Evolutionary conservation across 2,888 invertebrate species (phyloP), one percentile per base, ranked within the genome.

Genomic region (Muscina levida): DNA sequence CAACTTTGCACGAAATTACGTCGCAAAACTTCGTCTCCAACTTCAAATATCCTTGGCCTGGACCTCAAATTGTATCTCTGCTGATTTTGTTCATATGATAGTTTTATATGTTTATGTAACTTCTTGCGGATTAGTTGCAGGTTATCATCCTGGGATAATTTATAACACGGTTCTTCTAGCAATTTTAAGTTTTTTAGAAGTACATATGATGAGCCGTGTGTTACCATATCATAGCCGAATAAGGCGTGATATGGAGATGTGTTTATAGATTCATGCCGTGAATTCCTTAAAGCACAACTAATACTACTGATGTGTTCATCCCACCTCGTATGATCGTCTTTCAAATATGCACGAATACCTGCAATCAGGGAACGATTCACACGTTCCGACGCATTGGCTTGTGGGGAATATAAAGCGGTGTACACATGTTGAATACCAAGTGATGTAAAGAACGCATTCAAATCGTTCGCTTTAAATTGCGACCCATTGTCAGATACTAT

Each of bases 361-460:
- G 86, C 86, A 11, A 85, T 85, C 1, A 88, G 44, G 0, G 85
- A 85, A 17, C 85, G 70, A 73, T 89, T 88, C 0, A 85, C 83
- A 0, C 87, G 77, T 78, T 88, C 88, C 0, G 85, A 86, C 2
- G 87, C 86, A 77, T 88, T 88, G 2, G 78, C 77, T 80, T 88
- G 88, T 0, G 88, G 86, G 17, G 86, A 86, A 74, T 88, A 88
- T 13, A 73, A 53, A 0, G 85, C 82, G 39, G 83, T 86, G 51
- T 79, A 85, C 1, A 22, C 48, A 22, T 84, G 66, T n/a, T 51
- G 59, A 1, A 81, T 62, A 15, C 79, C 72, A 48, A 83, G 84
- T 11, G 67, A 44, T 17, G 51, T 56, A 13, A 82, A 48, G 8
- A 84, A 72, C 2, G 42, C 22, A 15, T 83, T 71, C 19, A 82